These are phyloP conservation scores for Caerostris extrusa DNA, from an alignment of 1,140 invertebrate species.

Conservation along the genomic window DNA sequence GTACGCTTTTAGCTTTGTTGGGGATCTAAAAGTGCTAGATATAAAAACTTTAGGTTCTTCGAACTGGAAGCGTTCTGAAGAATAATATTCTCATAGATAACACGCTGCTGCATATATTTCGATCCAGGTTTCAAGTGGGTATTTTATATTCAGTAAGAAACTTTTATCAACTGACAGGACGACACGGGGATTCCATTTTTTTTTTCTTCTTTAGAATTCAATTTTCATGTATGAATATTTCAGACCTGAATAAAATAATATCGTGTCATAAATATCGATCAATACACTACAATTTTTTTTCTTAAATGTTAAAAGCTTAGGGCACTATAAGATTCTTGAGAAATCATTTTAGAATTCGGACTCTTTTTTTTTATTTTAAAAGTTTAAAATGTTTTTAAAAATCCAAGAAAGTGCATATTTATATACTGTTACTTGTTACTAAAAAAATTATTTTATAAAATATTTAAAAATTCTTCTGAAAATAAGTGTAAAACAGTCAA, in stretches of 20 bases:
- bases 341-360: too few species aligned
- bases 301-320: background rate
- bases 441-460: too few species aligned
- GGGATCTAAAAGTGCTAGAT: background rate
- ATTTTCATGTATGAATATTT: slow-evolving; percentile 32
- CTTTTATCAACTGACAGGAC: slow-evolving; percentile 26
- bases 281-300: background rate
- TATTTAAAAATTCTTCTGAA: too few species aligned
- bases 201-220: background rate
- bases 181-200: background rate
- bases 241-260: slow-evolving; percentile 7
- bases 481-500: too few species aligned
- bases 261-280: slow-evolving; percentile 49
- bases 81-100: background rate
- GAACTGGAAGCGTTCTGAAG: background rate
- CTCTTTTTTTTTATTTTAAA: too few species aligned
- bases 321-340: too few species aligned
- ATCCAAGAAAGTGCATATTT: too few species aligned
- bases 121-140: background rate
- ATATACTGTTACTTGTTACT: too few species aligned
- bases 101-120: background rate
- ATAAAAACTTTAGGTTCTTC: background rate
- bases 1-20: background rate
- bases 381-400: too few species aligned
- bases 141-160: slow-evolving; percentile 56